Evolutionary conservation across 2,888 invertebrate species (phyloP).

Genomic region (Gastracanthus pulcherrimus): DNA sequence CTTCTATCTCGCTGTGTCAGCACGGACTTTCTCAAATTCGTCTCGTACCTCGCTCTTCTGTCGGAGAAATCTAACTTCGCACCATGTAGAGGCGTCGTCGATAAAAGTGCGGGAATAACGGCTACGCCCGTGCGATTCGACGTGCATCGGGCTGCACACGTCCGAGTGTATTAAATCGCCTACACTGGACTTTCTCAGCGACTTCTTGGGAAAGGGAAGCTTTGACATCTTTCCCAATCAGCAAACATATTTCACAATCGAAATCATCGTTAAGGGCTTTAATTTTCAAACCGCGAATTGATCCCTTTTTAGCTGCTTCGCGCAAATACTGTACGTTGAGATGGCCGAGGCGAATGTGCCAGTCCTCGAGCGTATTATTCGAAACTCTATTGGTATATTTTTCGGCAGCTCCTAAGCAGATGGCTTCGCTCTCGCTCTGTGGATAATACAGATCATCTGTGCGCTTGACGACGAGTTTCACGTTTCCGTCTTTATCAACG

Average conservation of each 20-base stretch:
- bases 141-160: background rate
- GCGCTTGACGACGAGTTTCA: background rate
- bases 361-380: background rate
- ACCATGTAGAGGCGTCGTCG: background rate
- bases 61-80: background rate
- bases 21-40: background rate
- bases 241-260: background rate
- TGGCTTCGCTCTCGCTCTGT: background rate
- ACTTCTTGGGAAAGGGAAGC: background rate
- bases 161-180: background rate
- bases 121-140: too few species aligned
- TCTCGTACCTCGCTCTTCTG: background rate
- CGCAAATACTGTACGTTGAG: background rate
- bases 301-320: background rate
- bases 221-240: conserved; percentile 5
- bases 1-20: background rate
- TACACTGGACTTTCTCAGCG: conserved; percentile 15
- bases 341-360: background rate
- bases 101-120: background rate
- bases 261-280: background rate
- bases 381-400: background rate
- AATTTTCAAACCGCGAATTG: background rate
- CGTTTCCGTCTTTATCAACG: background rate
- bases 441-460: background rate
- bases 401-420: background rate